Base-by-base conservation (phyloP, 2,113 vertebrate genomes). In the Hemibagrus wyckioides region DNA sequence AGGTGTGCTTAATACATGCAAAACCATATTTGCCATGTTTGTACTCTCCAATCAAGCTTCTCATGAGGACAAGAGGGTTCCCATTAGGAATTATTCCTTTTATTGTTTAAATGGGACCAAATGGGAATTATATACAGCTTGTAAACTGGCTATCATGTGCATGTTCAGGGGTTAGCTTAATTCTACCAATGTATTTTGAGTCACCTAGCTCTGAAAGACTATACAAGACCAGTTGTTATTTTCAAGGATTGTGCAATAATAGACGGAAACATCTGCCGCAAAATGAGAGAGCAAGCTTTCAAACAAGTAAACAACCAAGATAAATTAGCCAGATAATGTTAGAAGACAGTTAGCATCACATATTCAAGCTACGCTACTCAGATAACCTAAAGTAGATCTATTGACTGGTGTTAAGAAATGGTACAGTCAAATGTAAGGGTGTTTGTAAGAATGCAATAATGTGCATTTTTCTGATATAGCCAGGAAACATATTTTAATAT, bases 1-100 rank as follows among this genome's bases (percentile, higher is more conserved):
- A 52, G 86, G 48, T 79, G 33, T 52, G 59, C 21, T 80, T 41
- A 77, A 61, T 77, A 61, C 41, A 77, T 57, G 41, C 65, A 73
- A 44, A 75, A 56, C 14, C 80, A 52, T 83, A 77, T 76, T 54
- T 15, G 41, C 65, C 30, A 83, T 56, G 50, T 36, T 76, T 44
- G 63, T 61, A 52, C 6, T 54, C 6, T 50, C 63, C 33, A 82
- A 54, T 41, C 48, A n/a, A 63, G 19, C 13, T 36, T 28, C 54
- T 75, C 65, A 75, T 50, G n/a, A 75, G 39, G 23, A 82, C 4
- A 71, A 23, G 10, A 44, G 28, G 25, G 56, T 41, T 4, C 19
- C 17, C 10, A 6, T 4, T 65, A 30, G n/a, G n/a, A 61, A 61
- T 61, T 8, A 2, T 28, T n/a, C 14, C 28, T 65, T 36, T 17